Evolutionary conservation across 2,888 invertebrate species (phyloP).

Genomic region (Apamea sordens): DNA sequence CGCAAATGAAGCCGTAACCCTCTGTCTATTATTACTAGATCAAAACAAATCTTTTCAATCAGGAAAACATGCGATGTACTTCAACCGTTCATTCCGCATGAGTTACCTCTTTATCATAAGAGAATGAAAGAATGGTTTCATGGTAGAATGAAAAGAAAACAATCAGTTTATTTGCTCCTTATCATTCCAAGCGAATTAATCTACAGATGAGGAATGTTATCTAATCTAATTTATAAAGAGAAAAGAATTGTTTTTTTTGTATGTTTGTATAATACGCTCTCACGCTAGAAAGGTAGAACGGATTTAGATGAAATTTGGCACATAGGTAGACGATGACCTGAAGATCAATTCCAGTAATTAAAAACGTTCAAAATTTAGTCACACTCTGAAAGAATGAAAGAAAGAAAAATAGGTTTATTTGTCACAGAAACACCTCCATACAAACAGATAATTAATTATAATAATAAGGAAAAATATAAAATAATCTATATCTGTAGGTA

Average conservation of each 20-base stretch:
- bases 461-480: too few species aligned
- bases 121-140: conserved; percentile 29
- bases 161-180: conserved; percentile 32
- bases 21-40: conserved; percentile 2
- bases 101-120: conserved; percentile 39
- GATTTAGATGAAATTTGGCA: background rate
- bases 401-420: too few species aligned
- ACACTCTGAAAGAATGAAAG: too few species aligned
- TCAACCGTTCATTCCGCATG: conserved; percentile 41
- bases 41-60: conserved; percentile 17
- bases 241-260: background rate
- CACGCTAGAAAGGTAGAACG: background rate
- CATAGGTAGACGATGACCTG: background rate
- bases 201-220: background rate
- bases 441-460: too few species aligned
- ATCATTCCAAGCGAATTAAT: conserved; percentile 8
- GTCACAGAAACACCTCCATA: too few species aligned
- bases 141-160: conserved; percentile 42
- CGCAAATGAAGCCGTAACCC: background rate
- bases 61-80: conserved; percentile 31
- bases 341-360: too few species aligned
- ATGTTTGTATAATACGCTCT: background rate
- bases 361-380: too few species aligned
- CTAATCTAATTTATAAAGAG: background rate
- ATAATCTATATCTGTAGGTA: too few species aligned